A percentile compares a stretch with the other conserved stretches of the same genome.
Evolutionary conservation across 2,113 vertebrate genomes (phyloP).

Genomic region (Myodes glareolus): DNA sequence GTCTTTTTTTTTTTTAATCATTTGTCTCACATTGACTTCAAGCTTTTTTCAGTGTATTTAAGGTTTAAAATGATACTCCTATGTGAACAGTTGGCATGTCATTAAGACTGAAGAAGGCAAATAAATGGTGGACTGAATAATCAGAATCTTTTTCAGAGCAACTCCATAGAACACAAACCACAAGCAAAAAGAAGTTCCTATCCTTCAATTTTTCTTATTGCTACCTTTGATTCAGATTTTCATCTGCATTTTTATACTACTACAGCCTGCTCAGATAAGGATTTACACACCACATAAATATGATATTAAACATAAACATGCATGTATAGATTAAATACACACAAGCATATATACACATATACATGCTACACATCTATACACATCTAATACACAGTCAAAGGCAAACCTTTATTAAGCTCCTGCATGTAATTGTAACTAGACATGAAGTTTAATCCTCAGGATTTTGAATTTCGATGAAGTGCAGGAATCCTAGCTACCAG

Average conservation of each 20-base stretch:
- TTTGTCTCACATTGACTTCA: neutral
- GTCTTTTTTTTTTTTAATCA: too few relatives aligned
- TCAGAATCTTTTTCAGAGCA: neutral
- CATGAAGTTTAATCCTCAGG: neutral
- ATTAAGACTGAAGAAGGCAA: neutral
- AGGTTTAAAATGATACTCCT: neutral
- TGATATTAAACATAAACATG: neutral
- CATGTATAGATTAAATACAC: too few relatives aligned
- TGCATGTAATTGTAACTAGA: neutral
- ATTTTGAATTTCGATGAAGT: conserved; percentile 14
- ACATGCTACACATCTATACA: neutral
- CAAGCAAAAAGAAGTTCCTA: neutral
- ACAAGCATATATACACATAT: too few relatives aligned
- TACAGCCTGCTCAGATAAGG: neutral
- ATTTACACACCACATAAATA: neutral
- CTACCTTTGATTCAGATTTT: neutral
- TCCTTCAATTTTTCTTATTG: neutral
- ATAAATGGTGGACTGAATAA: neutral
- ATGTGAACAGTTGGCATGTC: neutral
- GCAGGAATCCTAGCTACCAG: neutral
- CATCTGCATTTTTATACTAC: neutral
- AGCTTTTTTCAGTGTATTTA: neutral
- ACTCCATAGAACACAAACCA: neutral
- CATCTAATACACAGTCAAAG: neutral
- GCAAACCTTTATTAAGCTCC: neutral